Evolutionary conservation across 1,140 invertebrate species (phyloP).

Genomic region (Macrostomum lignano): DNA sequence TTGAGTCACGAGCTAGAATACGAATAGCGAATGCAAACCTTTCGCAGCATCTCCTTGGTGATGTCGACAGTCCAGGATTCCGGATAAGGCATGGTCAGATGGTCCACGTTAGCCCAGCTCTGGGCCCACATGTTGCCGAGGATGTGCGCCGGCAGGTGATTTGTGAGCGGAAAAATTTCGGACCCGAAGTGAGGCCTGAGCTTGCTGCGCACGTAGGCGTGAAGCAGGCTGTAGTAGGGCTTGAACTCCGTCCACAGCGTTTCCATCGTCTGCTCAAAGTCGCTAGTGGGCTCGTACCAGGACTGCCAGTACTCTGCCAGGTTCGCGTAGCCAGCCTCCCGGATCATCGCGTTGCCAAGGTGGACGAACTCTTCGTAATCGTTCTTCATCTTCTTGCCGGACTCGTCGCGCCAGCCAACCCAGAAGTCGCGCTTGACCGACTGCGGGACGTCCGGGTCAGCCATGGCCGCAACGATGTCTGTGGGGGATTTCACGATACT

Average conservation of each 20-base stretch:
- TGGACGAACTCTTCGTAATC: constrained; percentile 46
- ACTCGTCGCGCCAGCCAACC: constrained; percentile 7
- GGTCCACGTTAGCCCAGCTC: constrained; percentile 39
- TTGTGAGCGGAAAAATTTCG: background rate
- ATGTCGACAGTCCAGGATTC: too few species aligned
- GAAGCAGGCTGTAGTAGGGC: constrained; percentile 30
- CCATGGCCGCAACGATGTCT: background rate
- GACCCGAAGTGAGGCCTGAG: constrained; percentile 15
- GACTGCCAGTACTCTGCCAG: constrained; percentile 7
- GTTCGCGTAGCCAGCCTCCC: constrained; percentile 34
- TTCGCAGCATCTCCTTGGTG: too few species aligned
- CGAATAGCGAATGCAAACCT: too few species aligned
- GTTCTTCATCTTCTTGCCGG: background rate
- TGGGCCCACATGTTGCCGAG: constrained; percentile 74
- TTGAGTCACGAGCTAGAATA: too few species aligned
- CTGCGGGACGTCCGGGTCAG: background rate
- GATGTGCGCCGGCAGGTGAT: background rate
- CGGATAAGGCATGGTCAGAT: too few species aligned
- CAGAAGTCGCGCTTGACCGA: constrained; percentile 1
- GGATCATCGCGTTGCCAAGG: constrained; percentile 46
- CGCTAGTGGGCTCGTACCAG: constrained; percentile 13
- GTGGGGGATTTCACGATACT: too few species aligned
- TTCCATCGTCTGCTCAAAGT: constrained; percentile 35
- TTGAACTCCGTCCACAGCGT: constrained; percentile 49
- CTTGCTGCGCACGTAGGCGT: constrained; percentile 32